Conservation (phyloP, 2,797 vertebrate species). For the Buphagus erythrorhynchus region DNA sequence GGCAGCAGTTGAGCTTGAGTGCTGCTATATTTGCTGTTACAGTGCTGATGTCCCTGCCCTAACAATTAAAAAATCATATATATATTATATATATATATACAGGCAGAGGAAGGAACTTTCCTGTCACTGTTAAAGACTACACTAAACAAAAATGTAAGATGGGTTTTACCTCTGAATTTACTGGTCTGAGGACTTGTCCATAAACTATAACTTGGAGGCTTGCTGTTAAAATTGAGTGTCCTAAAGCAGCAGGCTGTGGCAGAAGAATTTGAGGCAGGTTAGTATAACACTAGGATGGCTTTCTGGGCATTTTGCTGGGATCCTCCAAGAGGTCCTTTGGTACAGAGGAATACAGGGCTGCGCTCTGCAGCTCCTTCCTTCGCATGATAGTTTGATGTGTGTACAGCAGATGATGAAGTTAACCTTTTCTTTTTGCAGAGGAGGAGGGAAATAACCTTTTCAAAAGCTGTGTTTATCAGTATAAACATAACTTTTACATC, state of each 20-base stretch:
- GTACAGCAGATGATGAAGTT: background rate
- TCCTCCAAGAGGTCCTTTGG: background rate
- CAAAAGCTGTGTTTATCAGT: constrained; percentile 12
- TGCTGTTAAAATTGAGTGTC: background rate
- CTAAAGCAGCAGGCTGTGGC: background rate
- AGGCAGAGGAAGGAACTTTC: background rate
- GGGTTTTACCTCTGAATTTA: background rate
- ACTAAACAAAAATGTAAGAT: background rate
- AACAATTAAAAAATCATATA: background rate
- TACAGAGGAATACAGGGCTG: background rate
- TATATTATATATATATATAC: background rate
- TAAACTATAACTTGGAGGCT: background rate
- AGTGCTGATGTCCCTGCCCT: background rate
- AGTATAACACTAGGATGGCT: background rate
- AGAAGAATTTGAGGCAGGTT: background rate
- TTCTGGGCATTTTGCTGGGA: background rate
- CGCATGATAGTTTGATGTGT: background rate
- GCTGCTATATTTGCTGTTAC: background rate
- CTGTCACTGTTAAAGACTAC: background rate
- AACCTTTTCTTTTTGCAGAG: constrained; percentile 48
- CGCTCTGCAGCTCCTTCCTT: background rate
- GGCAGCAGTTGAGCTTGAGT: background rate
- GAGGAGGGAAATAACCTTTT: constrained; percentile 49
- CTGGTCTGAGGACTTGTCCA: background rate
- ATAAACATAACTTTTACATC: background rate